Evolutionary conservation across 2,888 invertebrate genomes (phyloP).

Genomic region (Suillia variegata): DNA sequence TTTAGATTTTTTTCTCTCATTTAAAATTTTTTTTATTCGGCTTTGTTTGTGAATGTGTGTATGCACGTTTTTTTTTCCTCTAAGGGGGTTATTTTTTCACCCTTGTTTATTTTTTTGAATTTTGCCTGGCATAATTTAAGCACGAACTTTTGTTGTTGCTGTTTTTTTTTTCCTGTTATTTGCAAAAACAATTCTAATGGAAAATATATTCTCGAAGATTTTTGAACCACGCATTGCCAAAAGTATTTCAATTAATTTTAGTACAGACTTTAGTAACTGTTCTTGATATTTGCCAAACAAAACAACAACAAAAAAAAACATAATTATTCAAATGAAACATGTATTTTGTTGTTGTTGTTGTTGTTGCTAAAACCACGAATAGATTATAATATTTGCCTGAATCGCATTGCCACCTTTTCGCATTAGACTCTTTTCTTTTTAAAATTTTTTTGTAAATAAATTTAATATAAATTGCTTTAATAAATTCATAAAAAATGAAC

Average conservation of each 20-base stretch:
- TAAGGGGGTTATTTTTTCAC: no score
- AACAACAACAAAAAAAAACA: no score
- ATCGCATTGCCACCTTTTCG: no score
- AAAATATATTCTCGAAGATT: not conserved
- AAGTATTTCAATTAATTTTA: not conserved
- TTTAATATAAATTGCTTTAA: no score
- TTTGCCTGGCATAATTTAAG: not conserved
- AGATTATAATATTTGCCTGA: no score
- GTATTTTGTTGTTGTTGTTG: no score
- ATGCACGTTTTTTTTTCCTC: not conserved
- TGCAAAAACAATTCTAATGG: not conserved
- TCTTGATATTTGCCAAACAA: not conserved
- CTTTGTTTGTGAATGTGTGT: not conserved
- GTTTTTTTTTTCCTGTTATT: not conserved
- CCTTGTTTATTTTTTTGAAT: not conserved
- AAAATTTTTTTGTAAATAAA: no score
- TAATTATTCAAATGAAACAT: no score
- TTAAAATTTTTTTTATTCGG: not conserved
- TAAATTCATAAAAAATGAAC: no score
- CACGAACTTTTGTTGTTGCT: not conserved
- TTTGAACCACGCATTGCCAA: not conserved
- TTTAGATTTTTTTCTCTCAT: no score
- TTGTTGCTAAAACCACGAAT: no score
- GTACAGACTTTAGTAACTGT: not conserved
- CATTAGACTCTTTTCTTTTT: no score